phyloP scores from a whole-genome alignment of 2,888 invertebrate species.

The Notocelia uddmanniana region DNA sequence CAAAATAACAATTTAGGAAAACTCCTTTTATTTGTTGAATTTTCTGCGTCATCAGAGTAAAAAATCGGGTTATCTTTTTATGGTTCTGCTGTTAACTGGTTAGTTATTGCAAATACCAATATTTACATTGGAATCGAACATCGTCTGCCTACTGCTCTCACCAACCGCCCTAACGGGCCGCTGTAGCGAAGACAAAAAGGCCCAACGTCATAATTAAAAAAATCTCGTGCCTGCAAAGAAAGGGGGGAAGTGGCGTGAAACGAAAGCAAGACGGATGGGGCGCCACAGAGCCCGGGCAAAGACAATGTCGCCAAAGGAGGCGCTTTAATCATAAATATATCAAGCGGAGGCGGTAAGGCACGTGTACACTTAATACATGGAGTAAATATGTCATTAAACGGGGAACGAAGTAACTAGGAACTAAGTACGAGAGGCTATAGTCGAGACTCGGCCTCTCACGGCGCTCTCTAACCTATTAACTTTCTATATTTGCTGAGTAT shows the following conservation, averaged over 20 bases:
- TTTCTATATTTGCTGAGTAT: no score
- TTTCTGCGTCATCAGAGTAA: no score
- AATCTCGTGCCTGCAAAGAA: conserved; percentile 84
- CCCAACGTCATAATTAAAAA: conserved; percentile 86
- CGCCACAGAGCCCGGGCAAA: conserved; percentile 77
- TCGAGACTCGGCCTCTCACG: no score
- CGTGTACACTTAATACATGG: conserved; percentile 52
- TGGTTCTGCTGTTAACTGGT: no score
- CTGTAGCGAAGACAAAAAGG: conserved; percentile 78
- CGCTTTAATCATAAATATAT: conserved; percentile 85
- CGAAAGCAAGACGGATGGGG: conserved; percentile 80
- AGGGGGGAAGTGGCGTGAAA: conserved; percentile 80
- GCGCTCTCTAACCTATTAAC: no score
- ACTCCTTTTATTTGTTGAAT: no score
- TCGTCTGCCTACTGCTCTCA: conserved; percentile 42
- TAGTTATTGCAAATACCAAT: no score
- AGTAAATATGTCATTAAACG: conserved; percentile 11
- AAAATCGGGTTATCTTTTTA: no score
- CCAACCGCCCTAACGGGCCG: conserved; percentile 47
- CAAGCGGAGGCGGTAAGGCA: conserved; percentile 71
- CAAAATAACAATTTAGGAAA: no score
- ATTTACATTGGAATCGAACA: conserved; percentile 53
- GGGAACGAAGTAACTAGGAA: conserved; percentile 1
- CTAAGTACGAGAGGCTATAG: no score
- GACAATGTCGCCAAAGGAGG: conserved; percentile 82